phyloP scores from a whole-genome alignment of 2,797 vertebrate genomes.

The Onychomys torridus region DNA sequence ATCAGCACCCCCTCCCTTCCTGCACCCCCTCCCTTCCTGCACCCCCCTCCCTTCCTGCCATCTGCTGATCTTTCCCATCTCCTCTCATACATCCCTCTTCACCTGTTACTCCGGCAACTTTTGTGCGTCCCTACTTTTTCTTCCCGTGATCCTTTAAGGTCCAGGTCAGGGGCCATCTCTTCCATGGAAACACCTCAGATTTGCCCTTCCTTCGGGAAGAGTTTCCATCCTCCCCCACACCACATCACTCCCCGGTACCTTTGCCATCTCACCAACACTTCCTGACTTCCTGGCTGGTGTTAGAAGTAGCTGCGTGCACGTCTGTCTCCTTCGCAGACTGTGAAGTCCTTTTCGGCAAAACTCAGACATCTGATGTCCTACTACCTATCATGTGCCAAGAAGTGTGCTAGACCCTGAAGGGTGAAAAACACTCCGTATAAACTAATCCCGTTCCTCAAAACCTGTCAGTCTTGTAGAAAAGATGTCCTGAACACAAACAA shows the following conservation, averaged over 20 bases:
- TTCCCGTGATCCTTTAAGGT: constrained; percentile 30
- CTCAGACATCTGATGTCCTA: constrained; percentile 33
- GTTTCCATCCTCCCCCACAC: not conserved
- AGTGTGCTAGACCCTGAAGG: not conserved
- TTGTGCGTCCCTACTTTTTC: constrained; percentile 13
- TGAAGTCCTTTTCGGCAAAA: constrained; percentile 58
- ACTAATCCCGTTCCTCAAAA: not conserved
- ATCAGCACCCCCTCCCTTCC: not conserved
- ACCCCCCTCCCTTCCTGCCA: not conserved
- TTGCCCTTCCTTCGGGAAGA: not conserved
- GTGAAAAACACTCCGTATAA: constrained; percentile 1
- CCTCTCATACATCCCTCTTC: not conserved
- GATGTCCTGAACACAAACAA: not conserved
- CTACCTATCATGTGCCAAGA: not conserved
- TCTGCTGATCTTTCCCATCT: not conserved
- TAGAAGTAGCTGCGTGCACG: not conserved
- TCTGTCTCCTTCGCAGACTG: constrained; percentile 61
- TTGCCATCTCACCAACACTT: constrained; percentile 54
- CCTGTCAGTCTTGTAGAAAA: not conserved
- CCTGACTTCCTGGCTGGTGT: constrained; percentile 61
- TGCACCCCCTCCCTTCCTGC: no score
- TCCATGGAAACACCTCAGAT: not conserved
- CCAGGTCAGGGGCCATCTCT: constrained; percentile 33
- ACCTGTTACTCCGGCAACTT: not conserved
- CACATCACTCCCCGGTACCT: not conserved